These are phyloP conservation scores for Luperina testacea DNA, from an alignment of 2,888 invertebrate species.

Conservation along the genomic window DNA sequence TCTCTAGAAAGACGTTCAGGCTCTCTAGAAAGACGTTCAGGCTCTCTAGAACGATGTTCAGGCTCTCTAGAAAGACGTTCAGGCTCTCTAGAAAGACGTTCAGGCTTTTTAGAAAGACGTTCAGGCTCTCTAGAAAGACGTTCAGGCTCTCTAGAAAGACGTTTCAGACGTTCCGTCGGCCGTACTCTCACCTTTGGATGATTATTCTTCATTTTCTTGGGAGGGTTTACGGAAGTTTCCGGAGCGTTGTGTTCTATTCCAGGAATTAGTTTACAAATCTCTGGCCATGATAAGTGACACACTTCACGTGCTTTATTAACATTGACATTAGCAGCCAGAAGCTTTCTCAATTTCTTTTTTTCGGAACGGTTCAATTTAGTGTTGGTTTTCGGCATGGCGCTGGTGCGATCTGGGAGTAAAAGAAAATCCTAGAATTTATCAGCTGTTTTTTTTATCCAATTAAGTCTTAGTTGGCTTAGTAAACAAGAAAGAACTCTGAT, in stretches of 20 bases:
- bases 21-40: no score
- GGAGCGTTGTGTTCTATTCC: not conserved
- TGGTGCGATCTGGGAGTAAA: conserved; percentile 55
- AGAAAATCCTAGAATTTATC: conserved; percentile 51
- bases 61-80: not conserved
- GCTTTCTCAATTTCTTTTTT: conserved; percentile 18
- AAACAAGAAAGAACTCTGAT: not conserved
- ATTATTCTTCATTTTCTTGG: not conserved
- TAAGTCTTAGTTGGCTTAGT: not conserved
- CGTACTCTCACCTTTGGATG: not conserved
- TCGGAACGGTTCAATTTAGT: not conserved
- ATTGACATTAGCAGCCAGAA: conserved; percentile 27
- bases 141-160: not conserved
- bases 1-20: not conserved
- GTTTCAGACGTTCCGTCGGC: not conserved
- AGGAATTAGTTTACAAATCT: conserved; percentile 19
- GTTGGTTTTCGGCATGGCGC: conserved; percentile 31
- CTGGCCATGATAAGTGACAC: conserved; percentile 21
- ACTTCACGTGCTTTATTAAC: conserved; percentile 24
- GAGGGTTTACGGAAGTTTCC: not conserved
- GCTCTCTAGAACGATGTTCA: no score
- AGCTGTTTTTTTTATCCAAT: conserved; percentile 22
- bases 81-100: no score
- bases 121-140: no score
- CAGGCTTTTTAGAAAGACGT: no score